Base-by-base conservation (phyloP, 2,113 vertebrate species). In the Antechinus stuartii region DNA sequence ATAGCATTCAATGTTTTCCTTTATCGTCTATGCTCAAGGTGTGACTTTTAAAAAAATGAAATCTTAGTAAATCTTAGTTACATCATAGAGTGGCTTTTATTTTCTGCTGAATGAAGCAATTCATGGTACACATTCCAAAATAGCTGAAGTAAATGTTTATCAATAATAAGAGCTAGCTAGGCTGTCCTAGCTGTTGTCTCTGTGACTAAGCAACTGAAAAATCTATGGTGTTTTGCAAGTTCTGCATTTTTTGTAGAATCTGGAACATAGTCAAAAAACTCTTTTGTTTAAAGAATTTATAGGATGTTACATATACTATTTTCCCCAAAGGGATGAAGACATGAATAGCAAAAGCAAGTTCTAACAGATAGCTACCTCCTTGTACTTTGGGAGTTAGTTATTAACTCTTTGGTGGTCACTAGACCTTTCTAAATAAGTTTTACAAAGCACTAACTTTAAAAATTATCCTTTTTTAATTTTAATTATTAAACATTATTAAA, bases 171-270 rank as follows among this genome's bases (percentile, higher is more conserved):
- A n/a, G 56, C 61, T 76, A 76, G 19, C 84, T 96, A 92, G 94
- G 90, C 90, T 93, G 56, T 94, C 10, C 24, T 14, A 96, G 55
- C 0, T 91, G 93, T n/a, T 92, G 16, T 26, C 68, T 97, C 19
- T 50, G 35, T 49, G 24, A 96, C 50, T 95, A 96, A 96, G 91
- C 84, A 94, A 57, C 27, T 92, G 25, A 94, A 97, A 97, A 96
- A 35, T 42, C 8, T 26, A 94, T 47, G 35, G 0, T 84, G 8
- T 56, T 95, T 90, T 92, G 94, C 54, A 96, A 94, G 47, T 90
- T 23, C 12, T 91, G 14, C n/a, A 89, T 90, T 94, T 92, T 30
- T 91, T 26, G 27, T 93, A 25, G 84, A 35, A 95, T 5, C 49
- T 91, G 90, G 95, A 89, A 92, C 55, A 95, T 16, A 22, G 19